A percentile compares a stretch with the other conserved stretches of the same genome.
Conservation (phyloP, 2,113 vertebrate genomes). For the Dermatemys mawii region DNA sequence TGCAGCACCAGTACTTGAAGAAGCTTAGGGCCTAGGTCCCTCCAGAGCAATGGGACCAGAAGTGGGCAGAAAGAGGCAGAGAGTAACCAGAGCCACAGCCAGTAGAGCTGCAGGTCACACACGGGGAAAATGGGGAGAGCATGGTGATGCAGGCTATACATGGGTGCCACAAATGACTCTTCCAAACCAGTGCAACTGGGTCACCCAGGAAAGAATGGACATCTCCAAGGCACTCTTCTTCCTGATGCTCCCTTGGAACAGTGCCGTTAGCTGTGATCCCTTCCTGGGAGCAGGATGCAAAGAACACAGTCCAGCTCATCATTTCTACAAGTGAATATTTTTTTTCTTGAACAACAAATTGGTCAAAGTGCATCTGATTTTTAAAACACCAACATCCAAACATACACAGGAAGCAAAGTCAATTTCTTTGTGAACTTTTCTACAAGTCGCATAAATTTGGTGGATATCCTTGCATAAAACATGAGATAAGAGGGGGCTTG, state of each 20-base stretch:
- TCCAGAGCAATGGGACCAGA: background rate
- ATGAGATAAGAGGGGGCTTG: constrained; percentile 69
- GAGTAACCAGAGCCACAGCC: background rate
- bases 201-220: background rate
- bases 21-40: background rate
- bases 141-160: background rate
- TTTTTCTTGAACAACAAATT: background rate
- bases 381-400: background rate
- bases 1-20: background rate
- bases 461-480: constrained; percentile 74
- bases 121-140: background rate
- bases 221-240: background rate
- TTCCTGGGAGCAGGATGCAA: background rate
- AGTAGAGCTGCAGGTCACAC: background rate
- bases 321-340: background rate
- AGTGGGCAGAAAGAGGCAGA: background rate
- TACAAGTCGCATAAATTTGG: constrained; percentile 69
- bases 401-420: constrained; percentile 23
- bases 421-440: constrained; percentile 63
- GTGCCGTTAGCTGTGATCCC: accelerated
- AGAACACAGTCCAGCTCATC: background rate
- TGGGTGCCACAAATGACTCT: background rate
- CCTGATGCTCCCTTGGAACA: background rate
- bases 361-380: background rate
- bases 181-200: too few relatives aligned